Conservation (phyloP, 2,888 invertebrate species). For the Erpobdella octoculata region DNA sequence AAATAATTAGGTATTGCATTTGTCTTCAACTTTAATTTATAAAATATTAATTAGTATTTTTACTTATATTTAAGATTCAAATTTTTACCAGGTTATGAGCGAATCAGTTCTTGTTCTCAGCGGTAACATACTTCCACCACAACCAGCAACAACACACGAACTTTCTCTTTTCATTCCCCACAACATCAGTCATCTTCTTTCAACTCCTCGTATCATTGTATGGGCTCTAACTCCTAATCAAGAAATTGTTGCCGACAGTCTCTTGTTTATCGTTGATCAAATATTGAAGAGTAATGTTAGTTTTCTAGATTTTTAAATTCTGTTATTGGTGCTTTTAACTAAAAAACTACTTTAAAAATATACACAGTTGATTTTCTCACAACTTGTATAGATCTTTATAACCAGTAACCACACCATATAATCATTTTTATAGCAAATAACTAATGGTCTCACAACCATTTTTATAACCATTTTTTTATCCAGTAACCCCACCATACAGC, state of each 20-base stretch:
- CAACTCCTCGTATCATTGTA: slow-evolving; percentile 6
- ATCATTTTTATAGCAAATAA: too few species aligned
- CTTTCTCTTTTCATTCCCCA: neutral
- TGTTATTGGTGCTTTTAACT: neutral
- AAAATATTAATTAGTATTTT: too few species aligned
- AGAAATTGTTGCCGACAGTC: slow-evolving; percentile 10
- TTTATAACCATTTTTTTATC: too few species aligned
- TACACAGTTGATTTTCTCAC: neutral
- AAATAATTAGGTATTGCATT: too few species aligned
- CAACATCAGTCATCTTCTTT: neutral
- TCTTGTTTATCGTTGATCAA: slow-evolving; percentile 9
- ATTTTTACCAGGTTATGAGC: neutral
- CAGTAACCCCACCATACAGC: too few species aligned
- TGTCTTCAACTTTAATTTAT: too few species aligned
- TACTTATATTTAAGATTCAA: too few species aligned
- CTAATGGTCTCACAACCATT: too few species aligned
- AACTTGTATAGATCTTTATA: too few species aligned
- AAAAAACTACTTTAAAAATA: neutral
- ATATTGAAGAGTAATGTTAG: neutral
- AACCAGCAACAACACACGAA: neutral
- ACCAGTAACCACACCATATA: too few species aligned
- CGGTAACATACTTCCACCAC: neutral
- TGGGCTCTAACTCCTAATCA: slow-evolving; percentile 1
- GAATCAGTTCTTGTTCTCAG: neutral
- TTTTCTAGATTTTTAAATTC: neutral